phyloP scores from a whole-genome alignment of 2,888 invertebrate species.

The Beris morrisii region DNA sequence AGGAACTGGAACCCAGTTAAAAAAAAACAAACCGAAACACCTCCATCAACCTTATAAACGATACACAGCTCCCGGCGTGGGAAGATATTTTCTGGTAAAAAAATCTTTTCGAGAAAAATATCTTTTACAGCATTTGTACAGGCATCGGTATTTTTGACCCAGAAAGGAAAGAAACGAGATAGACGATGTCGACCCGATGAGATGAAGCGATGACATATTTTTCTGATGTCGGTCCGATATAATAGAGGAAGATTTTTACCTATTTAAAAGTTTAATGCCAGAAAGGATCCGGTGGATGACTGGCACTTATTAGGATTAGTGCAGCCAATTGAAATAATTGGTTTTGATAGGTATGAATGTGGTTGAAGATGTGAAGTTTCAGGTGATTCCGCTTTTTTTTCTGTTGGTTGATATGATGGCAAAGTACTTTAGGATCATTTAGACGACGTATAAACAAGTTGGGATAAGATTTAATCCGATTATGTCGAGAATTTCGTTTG shows the following conservation, averaged over 20 bases:
- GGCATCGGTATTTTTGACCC: neutral
- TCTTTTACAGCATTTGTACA: neutral
- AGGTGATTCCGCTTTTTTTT: neutral
- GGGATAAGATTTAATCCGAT: too few relatives aligned
- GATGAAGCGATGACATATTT: slow-evolving; percentile 34
- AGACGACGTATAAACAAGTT: too few relatives aligned
- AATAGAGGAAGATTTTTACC: neutral
- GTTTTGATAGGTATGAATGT: slow-evolving; percentile 29
- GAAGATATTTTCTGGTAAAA: slow-evolving; percentile 51
- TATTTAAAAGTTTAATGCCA: neutral
- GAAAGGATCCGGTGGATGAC: slow-evolving; percentile 9
- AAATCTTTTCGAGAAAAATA: slow-evolving; percentile 19
- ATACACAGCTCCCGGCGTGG: slow-evolving; percentile 48
- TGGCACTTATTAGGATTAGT: slow-evolving; percentile 33
- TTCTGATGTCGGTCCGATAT: slow-evolving; percentile 6
- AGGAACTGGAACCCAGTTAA: slow-evolving; percentile 8
- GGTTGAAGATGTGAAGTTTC: neutral
- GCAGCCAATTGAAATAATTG: slow-evolving; percentile 36
- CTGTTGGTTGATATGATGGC: too few relatives aligned
- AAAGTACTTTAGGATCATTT: too few relatives aligned
- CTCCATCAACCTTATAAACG: slow-evolving; percentile 18
- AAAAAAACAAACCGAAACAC: neutral
- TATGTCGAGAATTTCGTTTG: too few relatives aligned
- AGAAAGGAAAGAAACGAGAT: slow-evolving; percentile 1
- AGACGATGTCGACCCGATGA: slow-evolving; percentile 2